Percentiles rank a stretch among this genome's conserved stretches.
These are phyloP conservation scores for Cydia fagiglandana DNA, from an alignment of 1,140 invertebrate genomes.

Conservation along the genomic window DNA sequence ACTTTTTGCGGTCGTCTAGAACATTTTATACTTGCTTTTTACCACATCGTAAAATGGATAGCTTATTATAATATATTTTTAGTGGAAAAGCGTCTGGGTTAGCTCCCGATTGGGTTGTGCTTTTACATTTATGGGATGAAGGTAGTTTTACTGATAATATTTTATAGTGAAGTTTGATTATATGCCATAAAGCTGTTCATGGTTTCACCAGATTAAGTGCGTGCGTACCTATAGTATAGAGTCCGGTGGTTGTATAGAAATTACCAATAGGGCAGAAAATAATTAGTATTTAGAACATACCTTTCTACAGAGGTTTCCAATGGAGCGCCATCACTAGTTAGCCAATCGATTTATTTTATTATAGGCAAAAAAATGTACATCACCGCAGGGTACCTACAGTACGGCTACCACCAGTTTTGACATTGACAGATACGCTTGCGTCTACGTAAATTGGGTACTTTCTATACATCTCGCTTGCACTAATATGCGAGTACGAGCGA, in stretches of 20 bases:
- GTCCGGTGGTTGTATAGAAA: neutral
- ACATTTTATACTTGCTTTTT: constrained; percentile 23
- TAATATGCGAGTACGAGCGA: too few relatives aligned
- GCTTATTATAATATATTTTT: constrained; percentile 9
- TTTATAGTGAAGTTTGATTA: neutral
- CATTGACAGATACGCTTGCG: too few relatives aligned
- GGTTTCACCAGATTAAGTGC: neutral
- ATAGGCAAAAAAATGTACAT: too few relatives aligned
- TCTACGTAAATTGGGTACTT: too few relatives aligned
- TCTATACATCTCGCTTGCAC: too few relatives aligned
- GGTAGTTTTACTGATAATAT: neutral
- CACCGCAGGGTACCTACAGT: too few relatives aligned
- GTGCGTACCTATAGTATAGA: too few relatives aligned
- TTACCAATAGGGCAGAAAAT: neutral
- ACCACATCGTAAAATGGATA: constrained; percentile 15
- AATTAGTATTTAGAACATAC: too few relatives aligned
- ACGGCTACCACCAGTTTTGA: too few relatives aligned
- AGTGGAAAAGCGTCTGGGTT: constrained; percentile 3
- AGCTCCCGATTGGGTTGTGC: neutral
- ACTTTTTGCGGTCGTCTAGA: constrained; percentile 10
- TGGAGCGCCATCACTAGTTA: too few relatives aligned
- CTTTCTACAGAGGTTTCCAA: too few relatives aligned
- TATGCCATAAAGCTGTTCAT: neutral
- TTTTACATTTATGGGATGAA: neutral
- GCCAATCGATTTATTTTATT: too few relatives aligned